Evolutionary conservation across 2,888 invertebrate species (phyloP), one percentile per base, ranked within the genome.

Genomic region (Julus scandinavius): DNA sequence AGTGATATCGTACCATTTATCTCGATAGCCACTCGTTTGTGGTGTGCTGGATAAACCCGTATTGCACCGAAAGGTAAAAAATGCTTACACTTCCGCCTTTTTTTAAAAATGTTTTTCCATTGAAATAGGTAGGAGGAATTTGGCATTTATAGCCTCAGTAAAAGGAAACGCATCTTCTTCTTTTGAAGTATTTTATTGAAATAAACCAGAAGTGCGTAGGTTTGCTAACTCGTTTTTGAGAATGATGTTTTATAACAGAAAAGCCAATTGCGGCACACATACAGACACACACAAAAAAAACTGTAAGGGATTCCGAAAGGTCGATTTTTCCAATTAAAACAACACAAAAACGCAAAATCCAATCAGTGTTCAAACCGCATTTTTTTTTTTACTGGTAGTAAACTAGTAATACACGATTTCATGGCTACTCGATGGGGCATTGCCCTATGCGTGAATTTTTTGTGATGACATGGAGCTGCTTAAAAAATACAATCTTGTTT

Each of bases 81-180:
- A 15, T 80, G 38, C 80, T 2, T 7, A 38, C 38, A 80, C 80
- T 80, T 80, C 80, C 80, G 38, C 38, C 13, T 80, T 80, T 63
- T 63, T 80, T 80, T 80, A 38, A 29, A 29, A 29, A 80, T 80
- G 80, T 80, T 80, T 63, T 80, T 80, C 80, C 9, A 80, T 80
- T 15, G 38, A 80, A 80, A 80, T 80, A 80, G 38, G 38, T 15
- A 40, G 38, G 13, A 40, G 38, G 80, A 80, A 38, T 80, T 38
- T 29, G 80, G 80, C 80, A 38, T 80, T 80, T 80, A 80, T 9
- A 38, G 38, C 80, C 80, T 13, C 80, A 1, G 80, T 80, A 80
- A 80, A 80, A 80, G 40, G 80, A 80, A 80, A 80, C 80, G 80
- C 80, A 80, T 29, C 38, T 80, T 80, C 38, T 80, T 72, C 80